Conservation (phyloP, 2,797 vertebrate genomes). For the Euphonia xanthogaster region DNA sequence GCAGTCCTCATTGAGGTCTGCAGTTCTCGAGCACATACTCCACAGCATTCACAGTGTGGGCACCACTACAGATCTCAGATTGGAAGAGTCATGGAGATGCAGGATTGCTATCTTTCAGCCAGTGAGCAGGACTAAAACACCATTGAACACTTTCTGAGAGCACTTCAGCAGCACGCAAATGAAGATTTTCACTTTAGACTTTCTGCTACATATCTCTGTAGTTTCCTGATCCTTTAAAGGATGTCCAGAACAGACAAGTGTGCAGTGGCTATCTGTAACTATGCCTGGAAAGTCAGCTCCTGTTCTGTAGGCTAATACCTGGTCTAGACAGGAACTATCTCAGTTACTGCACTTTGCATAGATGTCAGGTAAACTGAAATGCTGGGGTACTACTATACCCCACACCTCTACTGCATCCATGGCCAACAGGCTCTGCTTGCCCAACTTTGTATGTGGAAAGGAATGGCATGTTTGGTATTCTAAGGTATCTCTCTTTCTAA, state of each 20-base stretch:
- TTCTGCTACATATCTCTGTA: neutral
- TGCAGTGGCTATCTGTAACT: neutral
- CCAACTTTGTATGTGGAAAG: neutral
- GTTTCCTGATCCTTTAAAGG: neutral
- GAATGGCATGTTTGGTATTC: neutral
- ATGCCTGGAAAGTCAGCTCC: neutral
- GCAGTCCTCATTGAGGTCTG: neutral
- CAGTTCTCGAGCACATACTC: neutral
- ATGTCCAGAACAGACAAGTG: neutral
- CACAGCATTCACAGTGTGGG: neutral
- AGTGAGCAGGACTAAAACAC: neutral
- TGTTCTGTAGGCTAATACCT: neutral
- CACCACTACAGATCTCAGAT: neutral
- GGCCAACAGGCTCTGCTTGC: neutral
- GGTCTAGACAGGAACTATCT: neutral
- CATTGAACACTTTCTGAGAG: neutral
- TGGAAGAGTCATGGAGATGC: neutral
- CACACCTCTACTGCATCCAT: neutral
- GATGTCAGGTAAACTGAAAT: neutral
- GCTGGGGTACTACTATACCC: neutral
- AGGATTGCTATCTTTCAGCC: neutral
- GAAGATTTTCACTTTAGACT: neutral
- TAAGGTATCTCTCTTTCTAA: neutral
- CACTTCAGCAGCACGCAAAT: neutral
- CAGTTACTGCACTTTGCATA: neutral